These are phyloP conservation scores for Ptychadena robeensis DNA, from an alignment of 2,797 vertebrate species.

Conservation along the genomic window DNA sequence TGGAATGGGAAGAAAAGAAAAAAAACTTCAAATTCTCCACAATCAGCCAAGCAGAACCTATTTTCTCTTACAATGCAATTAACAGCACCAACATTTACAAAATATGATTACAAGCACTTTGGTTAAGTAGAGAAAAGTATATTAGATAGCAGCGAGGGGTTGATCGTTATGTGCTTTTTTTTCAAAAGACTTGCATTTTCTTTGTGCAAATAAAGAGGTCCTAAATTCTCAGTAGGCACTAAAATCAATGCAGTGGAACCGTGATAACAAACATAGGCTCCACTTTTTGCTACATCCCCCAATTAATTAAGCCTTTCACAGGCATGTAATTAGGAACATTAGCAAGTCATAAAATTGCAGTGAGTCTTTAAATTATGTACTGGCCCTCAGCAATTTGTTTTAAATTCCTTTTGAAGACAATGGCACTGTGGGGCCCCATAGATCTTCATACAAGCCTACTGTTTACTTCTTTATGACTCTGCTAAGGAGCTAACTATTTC, in stretches of 20 bases:
- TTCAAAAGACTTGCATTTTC: slow-evolving; percentile 98
- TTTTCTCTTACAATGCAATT: slow-evolving; percentile 99
- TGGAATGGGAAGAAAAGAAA: slow-evolving; percentile 79
- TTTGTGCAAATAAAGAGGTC: slow-evolving; percentile 97
- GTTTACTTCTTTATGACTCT: slow-evolving; percentile 80
- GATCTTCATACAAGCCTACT: slow-evolving; percentile 87
- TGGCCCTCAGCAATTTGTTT: slow-evolving; percentile 98
- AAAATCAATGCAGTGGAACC: slow-evolving; percentile 99
- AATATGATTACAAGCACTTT: slow-evolving; percentile 99
- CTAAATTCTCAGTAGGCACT: slow-evolving; percentile 99
- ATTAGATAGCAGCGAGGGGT: slow-evolving; percentile 99
- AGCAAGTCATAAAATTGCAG: slow-evolving; percentile 99
- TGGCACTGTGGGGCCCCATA: slow-evolving; percentile 92
- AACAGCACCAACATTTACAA: slow-evolving; percentile 99
- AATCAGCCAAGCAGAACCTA: slow-evolving; percentile 91
- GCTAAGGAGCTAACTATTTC: slow-evolving; percentile 74
- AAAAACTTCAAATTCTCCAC: slow-evolving; percentile 96
- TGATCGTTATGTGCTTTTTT: slow-evolving; percentile 98
- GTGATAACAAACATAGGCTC: slow-evolving; percentile 97
- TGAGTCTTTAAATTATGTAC: slow-evolving; percentile 97
- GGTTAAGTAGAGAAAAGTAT: slow-evolving; percentile 96
- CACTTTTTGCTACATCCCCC: slow-evolving; percentile 89
- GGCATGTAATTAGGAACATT: slow-evolving; percentile 99
- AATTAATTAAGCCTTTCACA: slow-evolving; percentile 99
- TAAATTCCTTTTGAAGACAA: slow-evolving; percentile 97